Percentiles rank a stretch among this genome's conserved stretches.
Conservation (phyloP, 2,888 invertebrate genomes). For the Nemurella pictetii region DNA sequence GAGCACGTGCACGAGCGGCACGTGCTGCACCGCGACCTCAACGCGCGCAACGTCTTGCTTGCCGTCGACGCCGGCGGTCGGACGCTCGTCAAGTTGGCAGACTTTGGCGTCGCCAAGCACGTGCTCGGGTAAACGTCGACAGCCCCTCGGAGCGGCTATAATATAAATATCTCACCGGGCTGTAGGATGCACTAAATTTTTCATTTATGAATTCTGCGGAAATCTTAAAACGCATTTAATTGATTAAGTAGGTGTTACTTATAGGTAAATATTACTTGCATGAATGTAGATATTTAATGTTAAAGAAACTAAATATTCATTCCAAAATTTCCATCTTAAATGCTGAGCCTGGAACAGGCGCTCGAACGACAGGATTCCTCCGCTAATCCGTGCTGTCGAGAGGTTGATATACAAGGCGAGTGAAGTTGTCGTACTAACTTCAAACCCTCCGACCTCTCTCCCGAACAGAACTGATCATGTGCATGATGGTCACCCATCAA, state of each 20-base stretch:
- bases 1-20: conserved; percentile 78
- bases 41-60: conserved; percentile 80
- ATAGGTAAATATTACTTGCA: not conserved
- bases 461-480: too few relatives aligned
- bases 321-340: not conserved
- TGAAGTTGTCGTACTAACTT: too few relatives aligned
- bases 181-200: too few relatives aligned
- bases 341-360: too few relatives aligned
- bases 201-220: not conserved
- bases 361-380: too few relatives aligned
- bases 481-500: too few relatives aligned
- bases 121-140: conserved; percentile 65
- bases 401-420: too few relatives aligned
- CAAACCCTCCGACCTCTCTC: too few relatives aligned
- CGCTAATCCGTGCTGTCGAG: too few relatives aligned
- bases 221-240: not conserved
- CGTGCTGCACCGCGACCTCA: conserved; percentile 82
- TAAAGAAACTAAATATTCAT: not conserved
- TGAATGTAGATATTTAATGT: not conserved
- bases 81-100: conserved; percentile 76
- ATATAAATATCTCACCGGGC: too few relatives aligned
- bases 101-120: conserved; percentile 83
- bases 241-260: too few relatives aligned
- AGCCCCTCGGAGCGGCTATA: too few relatives aligned
- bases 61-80: conserved; percentile 63